Evolutionary conservation across 2,113 vertebrate genomes (phyloP).

Genomic region (Leucosticte australis): DNA sequence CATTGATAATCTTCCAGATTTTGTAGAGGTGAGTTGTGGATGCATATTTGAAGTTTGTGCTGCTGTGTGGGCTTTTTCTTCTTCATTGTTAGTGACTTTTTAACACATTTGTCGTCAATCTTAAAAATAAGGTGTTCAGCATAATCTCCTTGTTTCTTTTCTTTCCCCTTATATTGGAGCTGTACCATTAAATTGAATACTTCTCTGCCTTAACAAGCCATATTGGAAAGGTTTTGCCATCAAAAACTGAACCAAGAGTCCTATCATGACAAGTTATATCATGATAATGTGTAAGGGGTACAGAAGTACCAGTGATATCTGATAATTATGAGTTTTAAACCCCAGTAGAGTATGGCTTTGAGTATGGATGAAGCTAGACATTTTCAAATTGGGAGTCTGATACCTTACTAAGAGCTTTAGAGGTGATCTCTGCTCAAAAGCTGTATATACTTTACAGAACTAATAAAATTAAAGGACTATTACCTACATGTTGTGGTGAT

Average conservation of each 20-base stretch:
- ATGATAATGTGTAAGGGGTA: neutral
- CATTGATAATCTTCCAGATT: neutral
- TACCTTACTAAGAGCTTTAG: neutral
- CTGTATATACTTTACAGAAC: neutral
- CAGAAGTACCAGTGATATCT: neutral
- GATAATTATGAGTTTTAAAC: neutral
- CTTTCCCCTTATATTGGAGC: neutral
- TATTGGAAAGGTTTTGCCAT: neutral
- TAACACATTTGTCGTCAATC: neutral
- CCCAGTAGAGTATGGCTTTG: neutral
- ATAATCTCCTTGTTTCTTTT: neutral
- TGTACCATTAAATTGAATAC: neutral
- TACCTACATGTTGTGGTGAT: neutral
- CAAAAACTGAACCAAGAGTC: neutral
- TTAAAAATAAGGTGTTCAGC: neutral
- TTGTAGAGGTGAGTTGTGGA: neutral
- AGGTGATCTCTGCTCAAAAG: neutral
- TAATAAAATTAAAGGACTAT: neutral
- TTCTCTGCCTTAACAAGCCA: neutral
- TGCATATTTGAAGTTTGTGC: neutral
- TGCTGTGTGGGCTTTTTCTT: neutral
- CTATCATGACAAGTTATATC: rapidly evolving
- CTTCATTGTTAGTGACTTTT: neutral
- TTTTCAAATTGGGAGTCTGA: neutral
- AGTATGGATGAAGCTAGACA: neutral